Evolutionary conservation across 2,113 vertebrate species (phyloP).

Genomic region (Mustela lutreola): DNA sequence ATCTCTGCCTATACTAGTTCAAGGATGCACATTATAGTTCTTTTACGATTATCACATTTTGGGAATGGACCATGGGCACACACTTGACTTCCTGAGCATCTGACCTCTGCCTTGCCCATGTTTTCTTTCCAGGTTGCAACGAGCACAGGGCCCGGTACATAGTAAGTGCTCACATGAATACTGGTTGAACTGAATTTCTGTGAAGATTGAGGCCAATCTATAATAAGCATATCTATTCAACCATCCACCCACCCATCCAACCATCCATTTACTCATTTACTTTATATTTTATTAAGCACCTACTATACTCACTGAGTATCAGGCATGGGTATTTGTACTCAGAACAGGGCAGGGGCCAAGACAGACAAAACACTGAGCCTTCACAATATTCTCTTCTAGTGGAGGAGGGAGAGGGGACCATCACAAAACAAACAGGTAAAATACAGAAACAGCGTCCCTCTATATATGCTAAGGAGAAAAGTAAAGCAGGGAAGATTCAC

Average conservation of each 20-base stretch:
- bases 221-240: background rate
- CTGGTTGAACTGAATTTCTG: background rate
- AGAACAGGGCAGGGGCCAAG: background rate
- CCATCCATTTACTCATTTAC: background rate
- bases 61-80: background rate
- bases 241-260: background rate
- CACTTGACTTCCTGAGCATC: background rate
- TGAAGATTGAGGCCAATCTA: background rate
- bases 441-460: background rate
- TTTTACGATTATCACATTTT: background rate
- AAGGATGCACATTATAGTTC: background rate
- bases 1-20: background rate
- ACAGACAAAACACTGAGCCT: background rate
- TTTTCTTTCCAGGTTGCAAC: background rate
- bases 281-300: background rate
- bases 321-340: background rate
- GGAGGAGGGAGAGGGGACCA: background rate
- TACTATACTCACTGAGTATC: background rate
- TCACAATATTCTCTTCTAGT: accelerated
- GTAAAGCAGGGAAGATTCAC: background rate
- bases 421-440: background rate
- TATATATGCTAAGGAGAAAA: background rate
- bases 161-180: background rate
- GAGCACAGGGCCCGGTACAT: accelerated
- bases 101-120: background rate